phyloP scores from a whole-genome alignment of 2,113 vertebrate species.

The Mesitornis unicolor region DNA sequence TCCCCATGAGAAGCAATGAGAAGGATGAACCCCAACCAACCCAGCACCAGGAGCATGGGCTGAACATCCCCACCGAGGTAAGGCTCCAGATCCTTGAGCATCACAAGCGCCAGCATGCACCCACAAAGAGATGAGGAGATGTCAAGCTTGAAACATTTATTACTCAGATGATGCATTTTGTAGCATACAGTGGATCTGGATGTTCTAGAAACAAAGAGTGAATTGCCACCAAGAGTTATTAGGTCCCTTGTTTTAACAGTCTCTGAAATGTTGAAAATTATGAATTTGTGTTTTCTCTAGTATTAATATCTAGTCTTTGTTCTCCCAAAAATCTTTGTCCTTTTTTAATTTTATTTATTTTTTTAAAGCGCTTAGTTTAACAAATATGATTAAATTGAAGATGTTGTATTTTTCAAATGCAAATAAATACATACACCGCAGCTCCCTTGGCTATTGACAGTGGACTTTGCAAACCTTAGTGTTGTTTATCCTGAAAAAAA shows the following conservation, averaged over 20 bases:
- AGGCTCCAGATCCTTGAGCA: too few relatives aligned
- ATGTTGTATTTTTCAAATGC: background rate
- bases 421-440: conserved; percentile 38
- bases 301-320: conserved; percentile 34
- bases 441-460: conserved; percentile 14
- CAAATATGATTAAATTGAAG: conserved; percentile 67
- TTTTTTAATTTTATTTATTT: background rate
- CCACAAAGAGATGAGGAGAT: conserved; percentile 24
- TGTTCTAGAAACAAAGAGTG: conserved; percentile 61
- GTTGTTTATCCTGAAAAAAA: background rate
- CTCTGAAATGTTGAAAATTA: conserved; percentile 29
- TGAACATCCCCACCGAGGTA: too few relatives aligned
- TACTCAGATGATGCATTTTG: conserved; percentile 57
- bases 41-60: too few relatives aligned
- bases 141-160: conserved; percentile 62
- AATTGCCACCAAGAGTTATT: conserved; percentile 38
- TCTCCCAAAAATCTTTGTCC: background rate
- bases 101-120: background rate
- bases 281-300: background rate
- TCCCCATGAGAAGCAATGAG: too few relatives aligned
- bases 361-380: conserved; percentile 45
- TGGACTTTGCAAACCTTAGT: background rate
- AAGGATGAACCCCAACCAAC: too few relatives aligned
- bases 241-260: conserved; percentile 16
- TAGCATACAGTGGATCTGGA: conserved; percentile 56